phyloP scores from a whole-genome alignment of 2,113 vertebrate species.

The Aspiorhynchus laticeps region DNA sequence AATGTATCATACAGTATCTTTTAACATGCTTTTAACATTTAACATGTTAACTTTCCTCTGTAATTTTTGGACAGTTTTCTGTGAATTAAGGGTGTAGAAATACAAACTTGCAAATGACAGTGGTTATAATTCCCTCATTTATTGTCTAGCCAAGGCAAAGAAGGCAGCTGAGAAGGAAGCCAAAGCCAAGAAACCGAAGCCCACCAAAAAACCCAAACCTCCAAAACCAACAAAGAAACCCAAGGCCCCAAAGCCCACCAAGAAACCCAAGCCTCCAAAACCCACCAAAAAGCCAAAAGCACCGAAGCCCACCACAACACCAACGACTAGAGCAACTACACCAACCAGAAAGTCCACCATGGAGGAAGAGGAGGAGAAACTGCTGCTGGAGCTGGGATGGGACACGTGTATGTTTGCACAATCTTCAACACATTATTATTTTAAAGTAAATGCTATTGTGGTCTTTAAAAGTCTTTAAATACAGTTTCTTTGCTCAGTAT shows the following conservation, averaged over 20 bases:
- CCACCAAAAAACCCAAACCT: constrained; percentile 76
- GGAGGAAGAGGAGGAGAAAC: constrained; percentile 69
- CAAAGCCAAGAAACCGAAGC: constrained; percentile 76
- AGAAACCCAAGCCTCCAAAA: constrained; percentile 60
- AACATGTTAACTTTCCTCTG: neutral
- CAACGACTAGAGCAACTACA: constrained; percentile 37
- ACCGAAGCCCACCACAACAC: constrained; percentile 38
- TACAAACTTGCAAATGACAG: neutral
- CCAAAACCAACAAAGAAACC: constrained; percentile 76
- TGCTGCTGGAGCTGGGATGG: constrained; percentile 62
- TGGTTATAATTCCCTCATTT: neutral
- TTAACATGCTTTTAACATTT: too few species aligned
- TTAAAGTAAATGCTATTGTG: neutral
- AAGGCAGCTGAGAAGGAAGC: constrained; percentile 77
- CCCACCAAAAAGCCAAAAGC: constrained; percentile 63
- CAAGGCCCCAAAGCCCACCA: constrained; percentile 64
- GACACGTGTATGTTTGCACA: constrained; percentile 62
- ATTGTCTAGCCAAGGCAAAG: constrained; percentile 69
- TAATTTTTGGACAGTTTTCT: neutral
- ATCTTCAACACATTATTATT: neutral
- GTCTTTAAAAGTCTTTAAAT: constrained; percentile 13
- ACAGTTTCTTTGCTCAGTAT: constrained; percentile 49
- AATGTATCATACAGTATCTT: neutral
- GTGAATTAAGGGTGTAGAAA: neutral
- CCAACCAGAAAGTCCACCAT: constrained; percentile 33